A percentile compares a stretch with the other conserved stretches of the same genome.
Evolutionary conservation across 2,888 invertebrate genomes (phyloP).

Genomic region (Drosophila paranaensis): DNA sequence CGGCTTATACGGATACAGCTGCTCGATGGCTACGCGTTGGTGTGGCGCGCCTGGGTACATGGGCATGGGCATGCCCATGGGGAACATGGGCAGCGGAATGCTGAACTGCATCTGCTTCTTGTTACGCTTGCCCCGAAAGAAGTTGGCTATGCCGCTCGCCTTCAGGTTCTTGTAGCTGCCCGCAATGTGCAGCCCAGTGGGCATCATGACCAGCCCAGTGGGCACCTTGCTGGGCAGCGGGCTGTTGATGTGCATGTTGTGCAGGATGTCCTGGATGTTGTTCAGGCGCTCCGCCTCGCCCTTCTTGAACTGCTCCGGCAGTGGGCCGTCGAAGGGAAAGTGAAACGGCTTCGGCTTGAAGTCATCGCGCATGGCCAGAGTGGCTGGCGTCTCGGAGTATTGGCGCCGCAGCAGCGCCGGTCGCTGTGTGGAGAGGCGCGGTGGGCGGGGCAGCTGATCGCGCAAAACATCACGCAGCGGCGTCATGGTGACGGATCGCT

Average conservation of each 20-base stretch:
- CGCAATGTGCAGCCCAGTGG: constrained; percentile 81
- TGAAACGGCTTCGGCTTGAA: constrained; percentile 83
- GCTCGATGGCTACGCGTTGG: constrained; percentile 86
- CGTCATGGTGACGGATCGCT: constrained; percentile 81
- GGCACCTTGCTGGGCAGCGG: constrained; percentile 57
- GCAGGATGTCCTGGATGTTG: constrained; percentile 84
- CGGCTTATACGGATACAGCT: constrained; percentile 90
- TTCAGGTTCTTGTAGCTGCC: constrained; percentile 83
- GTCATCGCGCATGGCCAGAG: constrained; percentile 63
- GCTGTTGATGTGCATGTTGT: constrained; percentile 71
- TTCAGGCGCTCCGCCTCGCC: constrained; percentile 61
- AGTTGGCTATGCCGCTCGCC: constrained; percentile 82
- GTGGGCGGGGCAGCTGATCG: constrained; percentile 81
- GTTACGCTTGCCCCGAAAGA: constrained; percentile 82
- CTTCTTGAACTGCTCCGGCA: constrained; percentile 83
- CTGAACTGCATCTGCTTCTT: constrained; percentile 81
- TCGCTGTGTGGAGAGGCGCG: constrained; percentile 75
- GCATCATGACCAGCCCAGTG: constrained; percentile 73
- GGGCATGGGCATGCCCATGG: constrained; percentile 57
- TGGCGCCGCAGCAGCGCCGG: constrained; percentile 68
- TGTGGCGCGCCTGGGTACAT: constrained; percentile 59
- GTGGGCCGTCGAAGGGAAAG: constrained; percentile 82
- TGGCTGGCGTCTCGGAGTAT: constrained; percentile 67
- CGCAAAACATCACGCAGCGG: constrained; percentile 71
- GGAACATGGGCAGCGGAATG: constrained; percentile 69